Evolutionary conservation across 2,888 invertebrate species (phyloP).

Genomic region (Lamellibrachia satsuma): DNA sequence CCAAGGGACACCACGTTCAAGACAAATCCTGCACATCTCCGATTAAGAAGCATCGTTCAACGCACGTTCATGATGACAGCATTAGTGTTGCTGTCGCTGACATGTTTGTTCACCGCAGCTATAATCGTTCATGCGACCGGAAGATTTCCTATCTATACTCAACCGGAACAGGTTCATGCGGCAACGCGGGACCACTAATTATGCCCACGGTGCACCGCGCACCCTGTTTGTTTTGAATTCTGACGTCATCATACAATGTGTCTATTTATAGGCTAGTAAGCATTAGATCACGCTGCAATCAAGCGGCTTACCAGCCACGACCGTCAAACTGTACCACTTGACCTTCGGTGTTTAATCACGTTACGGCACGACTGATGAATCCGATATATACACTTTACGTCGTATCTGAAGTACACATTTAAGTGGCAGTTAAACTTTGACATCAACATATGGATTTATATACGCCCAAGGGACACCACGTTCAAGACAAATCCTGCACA

Average conservation of each 20-base stretch:
- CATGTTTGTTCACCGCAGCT: not conserved
- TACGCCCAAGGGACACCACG: not conserved
- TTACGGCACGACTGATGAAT: not conserved
- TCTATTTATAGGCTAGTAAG: no score
- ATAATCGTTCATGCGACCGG: not conserved
- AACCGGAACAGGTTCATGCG: not conserved
- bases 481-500: not conserved
- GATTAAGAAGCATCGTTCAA: not conserved
- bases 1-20: not conserved
- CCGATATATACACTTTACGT: not conserved
- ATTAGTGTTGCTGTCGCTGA: not conserved
- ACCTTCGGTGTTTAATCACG: no score
- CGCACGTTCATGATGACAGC: not conserved
- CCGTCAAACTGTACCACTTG: no score
- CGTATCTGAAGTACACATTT: not conserved
- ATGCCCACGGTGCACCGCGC: no score
- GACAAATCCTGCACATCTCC: not conserved
- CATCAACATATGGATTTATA: not conserved
- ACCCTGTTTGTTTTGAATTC: no score
- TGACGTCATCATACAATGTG: no score
- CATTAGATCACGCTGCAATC: no score
- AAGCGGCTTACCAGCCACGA: no score
- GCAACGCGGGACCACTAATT: no score
- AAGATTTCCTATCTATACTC: not conserved
- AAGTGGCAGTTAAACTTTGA: conserved; percentile 3